Evolutionary conservation across 2,888 invertebrate genomes (phyloP), one percentile per base, ranked within the genome.

Genomic region (Acrobasis consociella): DNA sequence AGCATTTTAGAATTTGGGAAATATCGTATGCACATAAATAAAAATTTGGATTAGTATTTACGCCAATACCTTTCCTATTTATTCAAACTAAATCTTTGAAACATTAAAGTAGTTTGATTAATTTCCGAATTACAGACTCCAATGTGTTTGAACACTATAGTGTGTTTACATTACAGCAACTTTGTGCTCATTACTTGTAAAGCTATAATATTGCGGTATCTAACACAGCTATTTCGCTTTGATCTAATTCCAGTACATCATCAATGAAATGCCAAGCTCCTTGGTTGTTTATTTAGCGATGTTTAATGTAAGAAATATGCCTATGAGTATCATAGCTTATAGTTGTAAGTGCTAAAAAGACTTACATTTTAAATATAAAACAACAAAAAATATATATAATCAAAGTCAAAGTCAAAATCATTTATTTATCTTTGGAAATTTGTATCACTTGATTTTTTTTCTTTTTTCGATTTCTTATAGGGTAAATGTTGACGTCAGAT

Each of bases 171-270:
- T 51, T 38, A 51, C 22, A 60, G 50, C 38, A 22, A 22, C 46
- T 49, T 46, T 52, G 50, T 60, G 55, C 46, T 55, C 37, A 31
- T 58, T 58, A 17, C 42, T 60, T 66, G 63, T 68, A 65, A 67
- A 64, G 63, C 68, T 66, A 63, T 62, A 62, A 65, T 65, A 64
- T 68, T 64, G 62, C 66, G 63, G 60, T 62, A 46, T 66, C 58
- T 22, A 65, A 51, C 65, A 55, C 65, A 64, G 58, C 52, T 62
- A 63, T 50, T 62, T 67, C 42, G 56, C 70, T 74, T 72, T 74
- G 73, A 73, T 74, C 72, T 73, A 65, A 68, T 70, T 70, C 62
- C 62, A 65, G 65, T 62, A 59, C 17, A 55, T 69, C 61, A 39
- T 63, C 62, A 69, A 69, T 67, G 68, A 63, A 67, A 67, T 66